Conservation (phyloP, 2,113 vertebrate genomes). For the Coryphaenoides rupestris region DNA sequence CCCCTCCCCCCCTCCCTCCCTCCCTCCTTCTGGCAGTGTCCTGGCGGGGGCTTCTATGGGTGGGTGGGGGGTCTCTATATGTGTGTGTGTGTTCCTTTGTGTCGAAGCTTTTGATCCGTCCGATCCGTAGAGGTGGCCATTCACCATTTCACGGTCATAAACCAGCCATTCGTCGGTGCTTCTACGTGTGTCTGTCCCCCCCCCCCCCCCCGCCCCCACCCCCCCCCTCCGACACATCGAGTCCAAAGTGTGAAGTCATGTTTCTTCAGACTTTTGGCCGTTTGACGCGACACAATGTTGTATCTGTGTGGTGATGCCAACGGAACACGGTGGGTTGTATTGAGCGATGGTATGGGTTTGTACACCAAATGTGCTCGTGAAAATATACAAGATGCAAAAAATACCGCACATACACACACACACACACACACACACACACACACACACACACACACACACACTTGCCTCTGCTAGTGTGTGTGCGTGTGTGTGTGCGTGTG, state of each 20-base stretch:
- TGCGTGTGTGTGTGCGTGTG: conserved; percentile 48
- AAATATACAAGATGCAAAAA: too few relatives aligned
- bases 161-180: conserved; percentile 63
- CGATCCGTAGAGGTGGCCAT: conserved; percentile 64
- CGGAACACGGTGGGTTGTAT: conserved; percentile 15
- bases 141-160: conserved; percentile 72
- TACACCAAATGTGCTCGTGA: background rate
- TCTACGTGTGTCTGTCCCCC: conserved; percentile 65
- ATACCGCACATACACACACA: background rate
- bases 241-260: conserved; percentile 56
- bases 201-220: too few relatives aligned
- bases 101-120: conserved; percentile 31
- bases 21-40: conserved; percentile 15
- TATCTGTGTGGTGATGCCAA: conserved; percentile 33
- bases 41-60: conserved; percentile 13
- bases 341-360: background rate
- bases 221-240: conserved; percentile 57
- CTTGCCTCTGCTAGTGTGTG: conserved; percentile 5
- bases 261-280: conserved; percentile 22
- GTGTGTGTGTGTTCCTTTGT: conserved; percentile 48
- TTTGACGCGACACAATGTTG: conserved; percentile 21
- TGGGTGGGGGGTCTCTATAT: too few relatives aligned
- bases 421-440: background rate
- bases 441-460: background rate
- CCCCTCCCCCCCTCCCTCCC: conserved; percentile 38